Evolutionary conservation across 2,797 vertebrate species (phyloP).

Genomic region (Pampus argenteus): DNA sequence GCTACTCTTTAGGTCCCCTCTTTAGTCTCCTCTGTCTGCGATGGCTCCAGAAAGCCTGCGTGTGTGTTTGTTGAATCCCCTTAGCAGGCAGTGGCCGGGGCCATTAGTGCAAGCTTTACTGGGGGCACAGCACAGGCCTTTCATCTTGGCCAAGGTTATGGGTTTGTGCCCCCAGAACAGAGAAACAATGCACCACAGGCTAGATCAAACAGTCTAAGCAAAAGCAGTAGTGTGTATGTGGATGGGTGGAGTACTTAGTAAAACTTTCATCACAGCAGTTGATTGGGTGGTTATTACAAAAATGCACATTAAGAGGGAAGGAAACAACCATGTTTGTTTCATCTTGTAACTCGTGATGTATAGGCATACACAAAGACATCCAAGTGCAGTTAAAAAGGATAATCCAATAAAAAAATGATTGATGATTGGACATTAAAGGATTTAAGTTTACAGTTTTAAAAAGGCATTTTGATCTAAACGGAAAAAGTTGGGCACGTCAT

Average conservation of each 20-base stretch:
- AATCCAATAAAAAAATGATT: background rate
- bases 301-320: conserved; percentile 34
- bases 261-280: conserved; percentile 70
- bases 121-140: conserved; percentile 71
- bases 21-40: conserved; percentile 53
- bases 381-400: conserved; percentile 20
- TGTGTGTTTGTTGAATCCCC: conserved; percentile 68
- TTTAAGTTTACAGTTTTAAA: conserved; percentile 20
- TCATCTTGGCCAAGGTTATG: conserved; percentile 78
- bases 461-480: conserved; percentile 31
- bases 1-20: conserved; percentile 39
- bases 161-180: conserved; percentile 67
- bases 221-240: conserved; percentile 29
- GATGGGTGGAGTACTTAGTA: conserved; percentile 48
- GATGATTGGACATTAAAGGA: conserved; percentile 22
- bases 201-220: conserved; percentile 68
- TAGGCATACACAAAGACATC: conserved; percentile 19
- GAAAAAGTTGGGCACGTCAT: conserved; percentile 14
- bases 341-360: conserved; percentile 40
- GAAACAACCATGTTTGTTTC: conserved; percentile 30
- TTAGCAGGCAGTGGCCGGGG: conserved; percentile 64
- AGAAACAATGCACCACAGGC: conserved; percentile 69
- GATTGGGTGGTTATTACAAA: conserved; percentile 54
- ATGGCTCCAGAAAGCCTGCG: conserved; percentile 73
- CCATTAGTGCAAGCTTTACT: conserved; percentile 73